Evolutionary conservation across 2,797 vertebrate species (phyloP).

Genomic region (Macropodus opercularis): DNA sequence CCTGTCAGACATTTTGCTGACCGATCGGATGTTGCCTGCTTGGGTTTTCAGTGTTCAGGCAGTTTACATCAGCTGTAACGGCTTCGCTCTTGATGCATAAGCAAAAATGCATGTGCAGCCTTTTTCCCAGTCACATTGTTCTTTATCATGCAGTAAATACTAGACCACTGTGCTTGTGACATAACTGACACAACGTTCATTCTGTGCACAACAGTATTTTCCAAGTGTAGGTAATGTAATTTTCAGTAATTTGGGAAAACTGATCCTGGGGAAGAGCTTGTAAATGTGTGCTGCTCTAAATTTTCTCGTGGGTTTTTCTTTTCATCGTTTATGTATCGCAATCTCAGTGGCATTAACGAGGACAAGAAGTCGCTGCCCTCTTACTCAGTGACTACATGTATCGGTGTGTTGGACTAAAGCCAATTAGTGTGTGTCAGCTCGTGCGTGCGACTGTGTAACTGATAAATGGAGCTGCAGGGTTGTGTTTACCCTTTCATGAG

Average conservation of each 20-base stretch:
- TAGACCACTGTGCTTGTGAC: no score
- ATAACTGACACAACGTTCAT: no score
- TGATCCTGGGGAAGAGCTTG: no score
- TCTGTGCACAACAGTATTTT: no score
- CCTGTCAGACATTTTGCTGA: neutral
- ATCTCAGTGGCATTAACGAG: neutral
- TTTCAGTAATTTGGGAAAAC: no score
- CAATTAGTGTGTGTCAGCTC: slow-evolving; percentile 28
- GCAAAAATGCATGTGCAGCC: neutral
- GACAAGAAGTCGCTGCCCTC: slow-evolving; percentile 17
- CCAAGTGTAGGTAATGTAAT: no score
- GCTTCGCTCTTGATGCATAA: neutral
- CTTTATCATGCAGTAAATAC: slow-evolving; percentile 8
- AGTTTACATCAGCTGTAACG: neutral
- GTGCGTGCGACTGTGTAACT: slow-evolving; percentile 27
- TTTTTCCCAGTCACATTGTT: slow-evolving; percentile 3
- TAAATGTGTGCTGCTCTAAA: neutral
- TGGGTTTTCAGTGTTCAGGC: neutral
- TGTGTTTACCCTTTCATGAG: slow-evolving; percentile 22
- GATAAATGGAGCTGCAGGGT: slow-evolving; percentile 31
- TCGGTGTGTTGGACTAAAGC: slow-evolving; percentile 13
- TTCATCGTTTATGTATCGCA: neutral
- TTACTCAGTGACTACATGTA: slow-evolving; percentile 1
- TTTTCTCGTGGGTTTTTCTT: slow-evolving; percentile 1
- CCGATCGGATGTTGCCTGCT: no score